Evolutionary conservation across 1,140 invertebrate species (phyloP).

Genomic region (Nasonia giraulti): DNA sequence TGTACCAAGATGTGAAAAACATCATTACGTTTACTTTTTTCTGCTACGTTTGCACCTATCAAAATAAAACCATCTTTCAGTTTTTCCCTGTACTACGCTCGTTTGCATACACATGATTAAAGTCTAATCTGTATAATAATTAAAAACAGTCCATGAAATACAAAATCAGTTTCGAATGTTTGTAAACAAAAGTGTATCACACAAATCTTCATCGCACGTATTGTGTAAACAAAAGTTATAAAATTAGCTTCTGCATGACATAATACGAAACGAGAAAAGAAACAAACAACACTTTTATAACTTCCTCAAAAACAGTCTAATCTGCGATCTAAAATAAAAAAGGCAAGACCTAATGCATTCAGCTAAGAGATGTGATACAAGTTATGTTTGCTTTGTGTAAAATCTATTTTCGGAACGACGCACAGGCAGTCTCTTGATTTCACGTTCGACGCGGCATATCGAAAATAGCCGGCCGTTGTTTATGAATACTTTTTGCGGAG

Average conservation of each 20-base stretch:
- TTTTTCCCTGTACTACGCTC: too few relatives aligned
- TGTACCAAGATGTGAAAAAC: too few relatives aligned
- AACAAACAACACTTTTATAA: not conserved
- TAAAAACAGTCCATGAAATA: not conserved
- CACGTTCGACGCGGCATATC: not conserved
- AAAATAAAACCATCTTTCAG: too few relatives aligned
- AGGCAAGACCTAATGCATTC: not conserved
- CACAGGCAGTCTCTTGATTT: constrained; percentile 26
- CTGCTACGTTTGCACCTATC: too few relatives aligned
- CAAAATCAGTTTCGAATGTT: not conserved
- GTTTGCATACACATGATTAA: too few relatives aligned
- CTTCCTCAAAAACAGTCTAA: not conserved
- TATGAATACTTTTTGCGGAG: constrained; percentile 28
- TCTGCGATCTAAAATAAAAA: not conserved
- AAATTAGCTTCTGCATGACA: not conserved
- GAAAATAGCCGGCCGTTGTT: constrained; percentile 38
- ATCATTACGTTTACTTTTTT: too few relatives aligned
- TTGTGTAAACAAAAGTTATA: not conserved
- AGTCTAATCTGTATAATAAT: not conserved
- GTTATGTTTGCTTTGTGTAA: constrained; percentile 44
- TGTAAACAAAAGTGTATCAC: not conserved
- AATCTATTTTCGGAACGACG: constrained; percentile 45
- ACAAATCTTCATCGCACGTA: not conserved
- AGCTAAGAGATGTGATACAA: constrained; percentile 4
- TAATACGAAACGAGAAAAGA: constrained; percentile 4